Percentiles rank a stretch among this genome's conserved stretches.
Evolutionary conservation across 2,113 vertebrate genomes (phyloP).

Genomic region (Spheniscus mendiculus): DNA sequence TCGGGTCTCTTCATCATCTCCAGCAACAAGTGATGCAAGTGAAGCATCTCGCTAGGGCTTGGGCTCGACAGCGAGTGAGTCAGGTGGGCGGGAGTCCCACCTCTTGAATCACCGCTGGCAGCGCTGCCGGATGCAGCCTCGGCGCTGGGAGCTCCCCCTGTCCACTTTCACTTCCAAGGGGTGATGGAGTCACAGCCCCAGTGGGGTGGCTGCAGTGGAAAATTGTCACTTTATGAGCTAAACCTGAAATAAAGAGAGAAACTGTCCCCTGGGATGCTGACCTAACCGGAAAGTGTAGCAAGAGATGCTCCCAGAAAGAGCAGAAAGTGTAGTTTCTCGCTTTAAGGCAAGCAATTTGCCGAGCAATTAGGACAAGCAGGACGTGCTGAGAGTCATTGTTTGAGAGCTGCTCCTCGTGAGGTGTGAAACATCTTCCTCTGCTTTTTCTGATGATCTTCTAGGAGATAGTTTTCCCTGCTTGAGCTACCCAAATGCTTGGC

Average conservation of each 20-base stretch:
- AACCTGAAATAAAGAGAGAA: neutral
- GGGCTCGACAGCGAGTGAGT: neutral
- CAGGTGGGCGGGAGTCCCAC: neutral
- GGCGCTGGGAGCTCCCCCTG: neutral
- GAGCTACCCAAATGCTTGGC: neutral
- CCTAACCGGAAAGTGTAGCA: neutral
- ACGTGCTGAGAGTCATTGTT: rapidly evolving
- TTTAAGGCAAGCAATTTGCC: neutral
- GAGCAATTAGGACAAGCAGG: neutral
- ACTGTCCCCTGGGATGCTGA: neutral
- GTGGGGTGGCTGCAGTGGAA: neutral
- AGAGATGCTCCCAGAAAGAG: neutral
- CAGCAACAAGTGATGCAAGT: neutral
- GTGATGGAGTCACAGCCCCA: neutral
- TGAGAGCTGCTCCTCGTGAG: neutral
- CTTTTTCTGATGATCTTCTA: neutral
- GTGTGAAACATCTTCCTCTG: neutral
- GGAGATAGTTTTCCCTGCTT: neutral
- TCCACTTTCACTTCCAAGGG: neutral
- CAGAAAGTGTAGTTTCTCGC: neutral
- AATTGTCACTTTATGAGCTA: neutral
- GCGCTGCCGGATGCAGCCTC: rapidly evolving
- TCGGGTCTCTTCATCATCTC: neutral
- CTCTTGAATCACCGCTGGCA: neutral
- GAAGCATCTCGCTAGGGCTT: neutral